A percentile compares a stretch with the other conserved stretches of the same genome.
Conservation (phyloP, 64 coral and sea anemone genomes). For the Catalaphyllia jardinei region DNA sequence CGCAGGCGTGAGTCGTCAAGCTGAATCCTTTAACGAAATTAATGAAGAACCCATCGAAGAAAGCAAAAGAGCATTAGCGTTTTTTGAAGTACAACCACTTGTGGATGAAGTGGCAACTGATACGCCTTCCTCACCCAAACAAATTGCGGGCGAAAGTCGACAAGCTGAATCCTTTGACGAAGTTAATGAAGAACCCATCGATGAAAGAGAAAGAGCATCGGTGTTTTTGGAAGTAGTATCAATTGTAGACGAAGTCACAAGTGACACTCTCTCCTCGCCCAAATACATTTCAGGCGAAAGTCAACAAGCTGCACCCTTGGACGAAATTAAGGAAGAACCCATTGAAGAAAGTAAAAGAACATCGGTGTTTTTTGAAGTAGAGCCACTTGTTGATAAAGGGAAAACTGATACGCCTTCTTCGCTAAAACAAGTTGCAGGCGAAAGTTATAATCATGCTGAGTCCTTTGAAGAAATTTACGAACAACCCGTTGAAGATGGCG, state of each 20-base stretch:
- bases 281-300: background rate
- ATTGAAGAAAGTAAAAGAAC: background rate
- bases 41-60: background rate
- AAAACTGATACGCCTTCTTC: background rate
- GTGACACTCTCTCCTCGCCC: background rate
- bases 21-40: background rate
- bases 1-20: background rate
- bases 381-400: background rate
- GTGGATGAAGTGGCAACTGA: background rate
- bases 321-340: background rate
- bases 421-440: background rate
- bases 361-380: background rate
- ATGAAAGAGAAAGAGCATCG: background rate
- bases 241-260: background rate
- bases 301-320: background rate
- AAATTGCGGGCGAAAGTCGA: background rate
- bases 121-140: background rate
- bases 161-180: background rate
- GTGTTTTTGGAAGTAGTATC: background rate
- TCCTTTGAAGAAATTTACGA: background rate
- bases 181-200: constrained; percentile 10
- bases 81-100: background rate
- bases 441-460: background rate
- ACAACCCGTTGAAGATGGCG: background rate
- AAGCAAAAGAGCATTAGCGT: background rate